Evolutionary conservation across 2,113 vertebrate species (phyloP).

Genomic region (Proterorhinus semilunaris): DNA sequence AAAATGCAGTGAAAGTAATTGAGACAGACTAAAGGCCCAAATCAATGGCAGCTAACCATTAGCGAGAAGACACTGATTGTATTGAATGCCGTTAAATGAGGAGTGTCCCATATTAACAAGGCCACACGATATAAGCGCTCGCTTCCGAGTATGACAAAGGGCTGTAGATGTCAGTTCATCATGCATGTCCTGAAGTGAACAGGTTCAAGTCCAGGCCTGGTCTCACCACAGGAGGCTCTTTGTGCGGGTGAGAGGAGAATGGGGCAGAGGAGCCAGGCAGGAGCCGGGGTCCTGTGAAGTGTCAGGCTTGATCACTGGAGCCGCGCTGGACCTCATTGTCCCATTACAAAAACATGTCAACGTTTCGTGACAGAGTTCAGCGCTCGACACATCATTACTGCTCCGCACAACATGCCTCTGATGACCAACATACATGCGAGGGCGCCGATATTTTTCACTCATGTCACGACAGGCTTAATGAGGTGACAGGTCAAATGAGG

Average conservation of each 20-base stretch:
- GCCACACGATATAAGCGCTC: not conserved
- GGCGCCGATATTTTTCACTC: not conserved
- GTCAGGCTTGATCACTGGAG: conserved; percentile 54
- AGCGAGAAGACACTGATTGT: too few relatives aligned
- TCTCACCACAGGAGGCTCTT: conserved; percentile 51
- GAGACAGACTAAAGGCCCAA: not conserved
- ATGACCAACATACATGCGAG: not conserved
- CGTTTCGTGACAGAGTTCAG: conserved; percentile 46
- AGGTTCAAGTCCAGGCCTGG: conserved; percentile 40
- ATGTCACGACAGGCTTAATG: not conserved
- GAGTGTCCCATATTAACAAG: too few relatives aligned
- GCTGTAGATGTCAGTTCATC: conserved; percentile 11
- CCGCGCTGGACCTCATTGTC: conserved; percentile 48
- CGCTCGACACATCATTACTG: conserved; percentile 31
- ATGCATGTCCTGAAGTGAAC: conserved; percentile 36
- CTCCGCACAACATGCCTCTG: conserved; percentile 6
- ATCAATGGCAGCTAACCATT: too few relatives aligned
- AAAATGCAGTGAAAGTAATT: not conserved
- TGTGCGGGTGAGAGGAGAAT: conserved; percentile 33
- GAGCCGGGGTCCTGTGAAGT: conserved; percentile 61
- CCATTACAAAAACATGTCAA: conserved; percentile 41
- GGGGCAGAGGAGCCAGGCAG: conserved; percentile 8
- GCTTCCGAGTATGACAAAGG: conserved; percentile 36
- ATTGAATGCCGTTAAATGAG: too few relatives aligned
- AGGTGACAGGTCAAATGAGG: not conserved